Base-by-base conservation (phyloP, 2,113 vertebrate species). In the Tor tambroides region DNA sequence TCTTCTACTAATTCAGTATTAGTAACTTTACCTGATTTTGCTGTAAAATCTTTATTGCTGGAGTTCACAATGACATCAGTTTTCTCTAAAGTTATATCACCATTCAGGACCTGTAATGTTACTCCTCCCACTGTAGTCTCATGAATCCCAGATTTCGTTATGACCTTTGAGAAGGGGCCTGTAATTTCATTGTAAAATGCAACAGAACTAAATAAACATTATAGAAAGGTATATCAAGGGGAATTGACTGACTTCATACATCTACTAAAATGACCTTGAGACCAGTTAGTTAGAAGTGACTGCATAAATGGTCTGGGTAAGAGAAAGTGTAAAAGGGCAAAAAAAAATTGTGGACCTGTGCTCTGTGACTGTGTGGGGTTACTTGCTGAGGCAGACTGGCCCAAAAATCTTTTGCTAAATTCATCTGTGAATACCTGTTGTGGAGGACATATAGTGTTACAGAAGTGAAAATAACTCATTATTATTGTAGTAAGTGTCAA, bases 31-130 rank as follows among this genome's bases (percentile, higher is more conserved):
- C 97, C 97, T 95, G 95, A 6, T 88, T 92, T 94, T 23, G 94
- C 91, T 87, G 91, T 84, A 89, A 98, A 98, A 0, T 26, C 19
- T 0, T 88, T 0, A 88, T 96, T 95, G 80, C 96, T 89, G 85
- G 97, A 94, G 90, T 96, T 98, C 61, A 99, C 95, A 74, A 98
- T 96, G 88, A 96, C 92, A 65, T 98, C 97, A 59, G 91, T 94
- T 0, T 92, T 92, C 89, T 99, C 96, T 85, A 95, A 94, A 17
- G 95, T 96, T 89, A 99, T 98, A 85, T 98, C 96, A 88, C 97
- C 97, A 0, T 83, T 91, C 9, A 92, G 71, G 87, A 95, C 89
- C 87, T 97, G 94, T 28, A 98, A 83, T 1, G 59, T 89, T 84
- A 97, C 90, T 0, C 90, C 88, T 88, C 96, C 96, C 89, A 99